Evolutionary conservation across 2,888 invertebrate species (phyloP), one percentile per base, ranked within the genome.

Genomic region (Philopedon plagiatum): DNA sequence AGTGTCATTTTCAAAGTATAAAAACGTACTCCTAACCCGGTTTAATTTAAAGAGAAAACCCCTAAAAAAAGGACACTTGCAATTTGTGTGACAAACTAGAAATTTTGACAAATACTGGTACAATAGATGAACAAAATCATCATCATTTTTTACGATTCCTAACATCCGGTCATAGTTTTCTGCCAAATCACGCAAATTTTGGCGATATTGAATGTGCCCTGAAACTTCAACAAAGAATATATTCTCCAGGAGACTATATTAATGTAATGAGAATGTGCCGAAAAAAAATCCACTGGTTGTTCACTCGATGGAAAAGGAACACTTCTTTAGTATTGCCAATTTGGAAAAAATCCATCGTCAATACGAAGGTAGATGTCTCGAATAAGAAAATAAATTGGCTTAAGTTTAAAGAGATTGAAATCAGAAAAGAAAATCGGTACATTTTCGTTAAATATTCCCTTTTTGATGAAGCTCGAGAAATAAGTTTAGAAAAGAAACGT

Each of bases 141-240:
- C 56, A 69, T 23, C 18, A 39, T 21, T 41, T 62, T 19, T 29
- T 65, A 32, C 37, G 37, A 8, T 73, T 73, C 46, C 29, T 64
- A 49, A 37, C 61, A 56, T 64, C 74, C 26, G 67, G 61, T 23
- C 57, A 74, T 44, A 67, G 64, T 34, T 72, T 68, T 46, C 54
- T 69, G 7, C 57, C 58, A 21, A 75, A 65, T 29, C 71, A 72
- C 54, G 49, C 64, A 5, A 51, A 68, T 51, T 74, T 74, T 51
- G 57, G 71, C 15, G 64, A 74, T 23, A 67, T 74, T 19, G 67
- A 74, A 56, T 63, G 64, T 61, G 67, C 64, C 8, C 49, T 69
- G 15, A 65, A 75, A 37, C 41, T 64, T 9, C 66, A 74, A 65
- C 72, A 73, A 26, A 65, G 73, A 62, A 21, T 75, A 13, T 75